Evolutionary conservation across 2,888 invertebrate genomes (phyloP).

Genomic region (Tuta absoluta): DNA sequence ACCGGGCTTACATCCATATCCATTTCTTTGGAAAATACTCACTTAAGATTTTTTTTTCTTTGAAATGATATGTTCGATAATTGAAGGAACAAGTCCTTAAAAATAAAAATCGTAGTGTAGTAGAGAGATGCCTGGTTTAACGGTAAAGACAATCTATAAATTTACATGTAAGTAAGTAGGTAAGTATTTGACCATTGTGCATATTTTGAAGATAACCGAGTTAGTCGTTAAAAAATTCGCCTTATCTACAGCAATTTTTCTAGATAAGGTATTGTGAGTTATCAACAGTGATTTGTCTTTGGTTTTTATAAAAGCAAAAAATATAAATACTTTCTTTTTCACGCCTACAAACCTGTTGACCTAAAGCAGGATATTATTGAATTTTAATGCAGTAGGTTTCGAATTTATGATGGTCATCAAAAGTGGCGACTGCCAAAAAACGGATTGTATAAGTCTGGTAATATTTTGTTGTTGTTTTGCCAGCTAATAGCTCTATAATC

Average conservation of each 20-base stretch:
- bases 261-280: neutral
- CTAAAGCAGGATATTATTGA: constrained; percentile 5
- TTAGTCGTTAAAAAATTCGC: neutral
- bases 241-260: constrained; percentile 10
- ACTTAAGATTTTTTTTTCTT: too few species aligned
- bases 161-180: neutral
- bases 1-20: constrained; percentile 32
- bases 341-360: constrained; percentile 17
- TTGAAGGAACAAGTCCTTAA: too few species aligned
- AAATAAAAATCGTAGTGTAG: too few species aligned
- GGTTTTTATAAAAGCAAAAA: neutral
- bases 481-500: neutral
- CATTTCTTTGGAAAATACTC: constrained; percentile 6
- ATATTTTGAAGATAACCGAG: neutral
- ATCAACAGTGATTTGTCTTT: constrained; percentile 1
- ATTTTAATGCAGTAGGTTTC: neutral
- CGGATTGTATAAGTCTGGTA: neutral
- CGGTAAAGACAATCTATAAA: too few species aligned
- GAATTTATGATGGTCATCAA: neutral
- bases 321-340: constrained; percentile 4
- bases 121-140: too few species aligned
- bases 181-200: neutral
- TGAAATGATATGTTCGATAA: too few species aligned
- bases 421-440: neutral
- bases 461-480: constrained; percentile 1